A percentile compares a stretch with the other conserved stretches of the same genome.
These are phyloP conservation scores for Lasioglossum lativentre DNA, from an alignment of 2,888 invertebrate species.

Conservation along the genomic window DNA sequence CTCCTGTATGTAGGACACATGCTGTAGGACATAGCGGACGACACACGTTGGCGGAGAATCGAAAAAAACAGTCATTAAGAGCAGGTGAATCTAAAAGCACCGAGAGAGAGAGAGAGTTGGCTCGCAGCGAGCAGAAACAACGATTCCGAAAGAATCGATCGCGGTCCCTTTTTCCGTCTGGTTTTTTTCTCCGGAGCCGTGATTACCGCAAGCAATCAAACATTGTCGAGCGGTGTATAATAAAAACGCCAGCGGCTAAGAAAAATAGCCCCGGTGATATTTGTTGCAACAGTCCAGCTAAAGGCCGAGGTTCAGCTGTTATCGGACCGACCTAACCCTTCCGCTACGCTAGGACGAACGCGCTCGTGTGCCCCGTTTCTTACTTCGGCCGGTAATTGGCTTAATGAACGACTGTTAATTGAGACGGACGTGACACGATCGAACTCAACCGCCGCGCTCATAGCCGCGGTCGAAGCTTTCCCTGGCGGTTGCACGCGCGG, in stretches of 20 bases:
- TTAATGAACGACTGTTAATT: constrained; percentile 50
- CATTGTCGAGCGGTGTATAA: not conserved
- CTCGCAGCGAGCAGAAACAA: not conserved
- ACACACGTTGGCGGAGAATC: not conserved
- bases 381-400: constrained; percentile 26
- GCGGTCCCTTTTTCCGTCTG: constrained; percentile 20
- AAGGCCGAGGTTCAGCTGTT: not conserved
- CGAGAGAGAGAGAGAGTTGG: constrained; percentile 4
- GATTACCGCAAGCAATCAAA: not conserved
- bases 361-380: not conserved
- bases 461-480: constrained; percentile 15
- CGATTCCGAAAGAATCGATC: constrained; percentile 17
- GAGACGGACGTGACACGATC: constrained; percentile 44
- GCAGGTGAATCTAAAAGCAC: constrained; percentile 1
- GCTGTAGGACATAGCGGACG: not conserved
- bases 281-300: not conserved
- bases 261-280: not conserved
- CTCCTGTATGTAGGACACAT: not conserved
- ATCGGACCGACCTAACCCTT: not conserved
- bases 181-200: not conserved
- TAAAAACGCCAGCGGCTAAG: not conserved
- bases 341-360: not conserved
- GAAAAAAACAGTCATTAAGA: not conserved
- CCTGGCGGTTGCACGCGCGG: constrained; percentile 7
- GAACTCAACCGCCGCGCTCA: not conserved